Evolutionary conservation across 2,113 vertebrate genomes (phyloP).

Genomic region (Cacatua alba): DNA sequence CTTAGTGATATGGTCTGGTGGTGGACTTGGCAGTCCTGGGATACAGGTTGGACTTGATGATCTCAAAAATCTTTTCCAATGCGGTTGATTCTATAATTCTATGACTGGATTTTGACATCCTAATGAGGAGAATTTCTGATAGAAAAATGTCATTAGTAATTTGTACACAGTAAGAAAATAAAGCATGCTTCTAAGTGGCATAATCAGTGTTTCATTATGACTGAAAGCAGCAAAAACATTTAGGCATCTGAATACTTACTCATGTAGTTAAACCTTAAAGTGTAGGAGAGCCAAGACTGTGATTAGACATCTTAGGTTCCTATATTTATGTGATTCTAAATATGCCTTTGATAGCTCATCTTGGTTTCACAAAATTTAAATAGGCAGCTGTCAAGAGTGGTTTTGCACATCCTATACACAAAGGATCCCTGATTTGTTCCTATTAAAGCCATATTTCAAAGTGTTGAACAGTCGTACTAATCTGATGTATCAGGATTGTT

Average conservation of each 20-base stretch:
- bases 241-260: not conserved
- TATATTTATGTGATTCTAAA: slow-evolving; percentile 6
- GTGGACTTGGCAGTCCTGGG: not conserved
- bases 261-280: not conserved
- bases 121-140: not conserved
- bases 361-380: slow-evolving; percentile 25
- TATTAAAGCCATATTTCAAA: slow-evolving; percentile 18
- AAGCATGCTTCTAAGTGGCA: not conserved
- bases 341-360: not conserved
- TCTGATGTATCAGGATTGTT: slow-evolving; percentile 5
- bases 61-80: not conserved
- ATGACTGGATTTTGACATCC: not conserved
- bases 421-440: slow-evolving; percentile 35
- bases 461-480: not conserved
- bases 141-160: not conserved
- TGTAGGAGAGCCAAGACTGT: not conserved
- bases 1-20: not conserved
- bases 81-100: not conserved
- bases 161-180: not conserved
- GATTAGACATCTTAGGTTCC: not conserved
- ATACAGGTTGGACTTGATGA: not conserved
- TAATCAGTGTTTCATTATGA: not conserved
- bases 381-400: slow-evolving; percentile 29
- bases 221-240: not conserved
- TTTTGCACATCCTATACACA: slow-evolving; percentile 17